Evolutionary conservation across 2,797 vertebrate species (phyloP).

Genomic region (Esox lucius): DNA sequence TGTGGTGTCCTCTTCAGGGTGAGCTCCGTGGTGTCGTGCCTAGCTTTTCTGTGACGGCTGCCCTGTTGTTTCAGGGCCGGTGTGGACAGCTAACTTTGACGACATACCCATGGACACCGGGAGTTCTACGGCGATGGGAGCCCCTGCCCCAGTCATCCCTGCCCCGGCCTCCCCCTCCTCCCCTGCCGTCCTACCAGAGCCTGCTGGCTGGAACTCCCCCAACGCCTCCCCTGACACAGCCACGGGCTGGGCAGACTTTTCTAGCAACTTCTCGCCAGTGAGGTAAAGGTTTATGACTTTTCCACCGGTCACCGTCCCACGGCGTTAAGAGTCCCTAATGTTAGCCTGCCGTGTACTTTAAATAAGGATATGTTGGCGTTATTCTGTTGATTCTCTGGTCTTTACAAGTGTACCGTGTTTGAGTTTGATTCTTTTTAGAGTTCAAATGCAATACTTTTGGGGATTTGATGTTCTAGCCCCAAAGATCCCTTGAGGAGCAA

Average conservation of each 20-base stretch:
- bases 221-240: slow-evolving; percentile 73
- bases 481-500: slow-evolving; percentile 92
- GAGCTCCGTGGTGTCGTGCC: background rate
- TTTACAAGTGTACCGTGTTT: background rate
- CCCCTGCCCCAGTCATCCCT: slow-evolving; percentile 37
- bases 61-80: slow-evolving; percentile 73
- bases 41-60: background rate
- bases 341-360: background rate
- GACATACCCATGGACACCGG: slow-evolving; percentile 95
- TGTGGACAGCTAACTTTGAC: slow-evolving; percentile 94
- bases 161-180: slow-evolving; percentile 63
- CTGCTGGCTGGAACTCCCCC: slow-evolving; percentile 85
- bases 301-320: background rate
- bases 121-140: slow-evolving; percentile 71
- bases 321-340: background rate
- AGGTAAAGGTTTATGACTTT: slow-evolving; percentile 71
- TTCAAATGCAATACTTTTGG: background rate
- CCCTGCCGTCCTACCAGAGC: slow-evolving; percentile 62
- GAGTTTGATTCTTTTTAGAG: background rate
- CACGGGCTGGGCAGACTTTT: slow-evolving; percentile 93
- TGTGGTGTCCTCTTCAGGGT: no score
- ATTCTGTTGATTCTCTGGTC: background rate
- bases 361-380: background rate
- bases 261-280: slow-evolving; percentile 86
- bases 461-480: slow-evolving; percentile 73